Evolutionary conservation across 2,888 invertebrate species (phyloP).

Genomic region (Ommatoiulus sabulosus): DNA sequence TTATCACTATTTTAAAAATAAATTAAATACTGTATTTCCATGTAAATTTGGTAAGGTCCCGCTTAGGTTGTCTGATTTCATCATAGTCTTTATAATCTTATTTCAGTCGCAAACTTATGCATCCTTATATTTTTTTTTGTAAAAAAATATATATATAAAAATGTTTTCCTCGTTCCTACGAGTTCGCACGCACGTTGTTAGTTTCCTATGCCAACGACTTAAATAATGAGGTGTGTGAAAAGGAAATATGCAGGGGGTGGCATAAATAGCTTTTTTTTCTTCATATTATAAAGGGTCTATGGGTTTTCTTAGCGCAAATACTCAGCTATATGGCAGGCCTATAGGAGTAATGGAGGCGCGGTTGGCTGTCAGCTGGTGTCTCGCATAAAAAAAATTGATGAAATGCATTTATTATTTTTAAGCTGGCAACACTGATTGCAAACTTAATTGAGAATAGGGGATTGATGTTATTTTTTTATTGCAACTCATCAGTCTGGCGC

Average conservation of each 20-base stretch:
- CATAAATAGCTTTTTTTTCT: constrained; percentile 39
- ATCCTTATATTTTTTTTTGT: neutral
- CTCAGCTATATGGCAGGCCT: constrained; percentile 1
- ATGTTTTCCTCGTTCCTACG: neutral
- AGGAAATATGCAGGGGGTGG: constrained; percentile 49
- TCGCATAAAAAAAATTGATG: constrained; percentile 55
- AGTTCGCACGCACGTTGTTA: neutral
- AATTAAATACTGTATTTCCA: too few relatives aligned
- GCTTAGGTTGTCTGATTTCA: neutral
- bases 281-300: neutral
- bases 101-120: neutral
- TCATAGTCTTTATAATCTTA: neutral
- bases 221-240: constrained; percentile 52
- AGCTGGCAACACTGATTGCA: constrained; percentile 58
- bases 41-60: too few relatives aligned
- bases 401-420: constrained; percentile 59
- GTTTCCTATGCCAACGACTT: neutral
- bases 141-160: neutral
- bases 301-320: neutral
- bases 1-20: too few relatives aligned
- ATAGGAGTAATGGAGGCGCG: constrained; percentile 38
- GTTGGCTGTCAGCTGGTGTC: constrained; percentile 49
- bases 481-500: constrained; percentile 37
- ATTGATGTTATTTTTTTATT: constrained; percentile 55
- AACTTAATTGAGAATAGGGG: constrained; percentile 58